Evolutionary conservation across 2,797 vertebrate genomes (phyloP).

Genomic region (Anguilla marmorata): DNA sequence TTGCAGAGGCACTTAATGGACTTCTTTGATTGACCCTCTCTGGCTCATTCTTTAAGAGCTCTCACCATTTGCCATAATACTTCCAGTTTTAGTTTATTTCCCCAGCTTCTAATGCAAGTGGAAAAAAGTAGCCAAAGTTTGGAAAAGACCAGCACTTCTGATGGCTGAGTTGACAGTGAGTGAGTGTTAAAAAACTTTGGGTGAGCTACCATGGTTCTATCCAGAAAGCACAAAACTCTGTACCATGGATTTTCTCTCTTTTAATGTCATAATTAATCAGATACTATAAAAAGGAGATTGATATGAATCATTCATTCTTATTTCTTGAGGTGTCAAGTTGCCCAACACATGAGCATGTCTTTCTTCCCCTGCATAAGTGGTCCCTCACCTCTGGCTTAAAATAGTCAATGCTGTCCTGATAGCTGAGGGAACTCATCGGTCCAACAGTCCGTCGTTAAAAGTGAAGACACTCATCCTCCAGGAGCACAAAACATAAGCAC

Average conservation of each 20-base stretch:
- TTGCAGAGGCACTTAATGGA: conserved; percentile 21
- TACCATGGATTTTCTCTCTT: background rate
- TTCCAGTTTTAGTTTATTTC: conserved; percentile 51
- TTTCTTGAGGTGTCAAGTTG: background rate
- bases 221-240: background rate
- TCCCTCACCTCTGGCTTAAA: background rate
- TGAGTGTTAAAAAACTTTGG: background rate
- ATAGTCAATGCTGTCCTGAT: background rate
- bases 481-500: background rate
- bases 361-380: background rate
- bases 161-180: background rate
- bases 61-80: conserved; percentile 30
- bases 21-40: conserved; percentile 22
- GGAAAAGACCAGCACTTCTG: conserved; percentile 10
- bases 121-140: conserved; percentile 37
- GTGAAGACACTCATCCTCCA: background rate
- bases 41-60: conserved; percentile 10
- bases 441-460: background rate
- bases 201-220: background rate
- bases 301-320: background rate
- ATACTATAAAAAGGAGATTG: background rate
- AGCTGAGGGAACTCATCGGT: background rate
- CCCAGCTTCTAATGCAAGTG: conserved; percentile 50
- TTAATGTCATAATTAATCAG: background rate
- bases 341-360: background rate